A percentile compares a stretch with the other conserved stretches of the same genome.
phyloP scores from a whole-genome alignment of 2,797 vertebrate genomes.

The Pangasius mekongensis region DNA sequence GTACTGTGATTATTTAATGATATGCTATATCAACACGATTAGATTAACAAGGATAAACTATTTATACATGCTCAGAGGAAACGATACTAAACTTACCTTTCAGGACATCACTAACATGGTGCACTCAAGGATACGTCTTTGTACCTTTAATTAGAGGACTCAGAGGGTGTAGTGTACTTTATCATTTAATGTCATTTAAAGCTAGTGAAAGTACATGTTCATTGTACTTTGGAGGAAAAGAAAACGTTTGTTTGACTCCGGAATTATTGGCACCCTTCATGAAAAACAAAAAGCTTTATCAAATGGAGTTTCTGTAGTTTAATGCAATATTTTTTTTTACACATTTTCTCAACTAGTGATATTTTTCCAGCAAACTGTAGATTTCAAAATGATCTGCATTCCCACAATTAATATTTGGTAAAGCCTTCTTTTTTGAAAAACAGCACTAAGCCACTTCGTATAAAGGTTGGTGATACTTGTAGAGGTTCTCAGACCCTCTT shows the following conservation, averaged over 20 bases:
- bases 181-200: not conserved
- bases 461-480: no score
- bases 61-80: not conserved
- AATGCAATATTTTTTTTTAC: not conserved
- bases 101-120: not conserved
- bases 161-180: not conserved
- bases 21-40: not conserved
- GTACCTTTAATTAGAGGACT: not conserved
- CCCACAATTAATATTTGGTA: not conserved
- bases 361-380: not conserved
- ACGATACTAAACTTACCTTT: not conserved
- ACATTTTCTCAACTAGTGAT: not conserved
- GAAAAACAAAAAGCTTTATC: not conserved
- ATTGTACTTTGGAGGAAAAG: not conserved
- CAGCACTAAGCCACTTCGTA: not conserved
- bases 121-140: not conserved
- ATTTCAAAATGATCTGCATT: not conserved
- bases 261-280: not conserved
- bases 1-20: conserved; percentile 1
- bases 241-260: not conserved
- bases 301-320: not conserved
- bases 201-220: not conserved
- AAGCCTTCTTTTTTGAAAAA: not conserved
- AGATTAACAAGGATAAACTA: not conserved
- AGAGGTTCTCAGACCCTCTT: not conserved